A percentile compares a stretch with the other conserved stretches of the same genome.
These are phyloP conservation scores for Leptinotarsa tumamoca DNA, from an alignment of 2,888 invertebrate species.

Conservation along the genomic window DNA sequence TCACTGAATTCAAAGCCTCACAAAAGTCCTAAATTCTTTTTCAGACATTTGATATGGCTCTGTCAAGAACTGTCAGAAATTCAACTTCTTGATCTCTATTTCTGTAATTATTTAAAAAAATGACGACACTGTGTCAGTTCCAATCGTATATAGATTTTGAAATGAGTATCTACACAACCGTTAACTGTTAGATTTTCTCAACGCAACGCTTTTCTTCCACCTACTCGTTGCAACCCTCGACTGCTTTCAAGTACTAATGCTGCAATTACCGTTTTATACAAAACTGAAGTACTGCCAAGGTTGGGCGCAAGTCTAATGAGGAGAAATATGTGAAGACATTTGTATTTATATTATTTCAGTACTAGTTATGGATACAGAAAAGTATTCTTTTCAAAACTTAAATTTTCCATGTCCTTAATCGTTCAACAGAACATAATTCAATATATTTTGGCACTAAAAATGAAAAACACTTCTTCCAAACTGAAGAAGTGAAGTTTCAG, in stretches of 20 bases:
- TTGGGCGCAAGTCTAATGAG: constrained; percentile 17
- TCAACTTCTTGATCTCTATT: constrained; percentile 46
- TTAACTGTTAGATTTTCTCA: constrained; percentile 43
- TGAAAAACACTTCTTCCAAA: too few species aligned
- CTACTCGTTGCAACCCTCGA: constrained; percentile 28
- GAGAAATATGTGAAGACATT: constrained; percentile 11
- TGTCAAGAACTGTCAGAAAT: constrained; percentile 29
- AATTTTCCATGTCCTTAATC: too few species aligned
- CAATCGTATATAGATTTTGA: constrained; percentile 26
- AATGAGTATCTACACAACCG: constrained; percentile 46
- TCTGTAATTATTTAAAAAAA: constrained; percentile 46
- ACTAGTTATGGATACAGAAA: neutral
- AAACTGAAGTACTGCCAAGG: constrained; percentile 39
- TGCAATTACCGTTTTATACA: constrained; percentile 66
- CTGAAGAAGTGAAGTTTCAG: too few species aligned
- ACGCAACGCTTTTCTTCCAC: constrained; percentile 29
- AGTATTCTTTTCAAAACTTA: neutral
- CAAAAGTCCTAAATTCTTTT: constrained; percentile 38
- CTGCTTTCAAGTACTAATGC: constrained; percentile 67
- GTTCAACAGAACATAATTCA: too few species aligned
- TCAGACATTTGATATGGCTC: constrained; percentile 40
- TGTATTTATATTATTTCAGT: neutral
- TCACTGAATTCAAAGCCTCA: constrained; percentile 24
- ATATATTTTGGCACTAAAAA: too few species aligned
- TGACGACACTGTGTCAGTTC: constrained; percentile 42